Evolutionary conservation across 2,113 vertebrate genomes (phyloP), one percentile per base, ranked within the genome.

Genomic region (Falcunculus frontatus): DNA sequence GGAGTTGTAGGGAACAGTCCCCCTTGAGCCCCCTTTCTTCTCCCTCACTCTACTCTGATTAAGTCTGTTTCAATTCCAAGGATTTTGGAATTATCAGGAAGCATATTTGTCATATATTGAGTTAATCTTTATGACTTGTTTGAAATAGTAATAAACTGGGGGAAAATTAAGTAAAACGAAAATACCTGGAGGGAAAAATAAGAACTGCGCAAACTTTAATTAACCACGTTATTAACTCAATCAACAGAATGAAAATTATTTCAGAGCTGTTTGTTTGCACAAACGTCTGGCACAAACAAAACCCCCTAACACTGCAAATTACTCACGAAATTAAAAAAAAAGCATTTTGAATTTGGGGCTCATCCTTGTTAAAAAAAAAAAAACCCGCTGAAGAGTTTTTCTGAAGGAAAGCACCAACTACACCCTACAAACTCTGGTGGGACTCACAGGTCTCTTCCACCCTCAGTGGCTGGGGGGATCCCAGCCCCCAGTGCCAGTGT

Each of bases 231-330:
- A 44, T 22, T 42, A 84, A 64, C 10, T 52, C 14, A 9, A 64
- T 17, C 23, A 39, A 41, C 9, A 55, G 35, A 67, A 50, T 4
- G 15, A 23, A 57, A 89, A 42, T 7, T 1, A 46, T 46, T 52
- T 39, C 33, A 50, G 4, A 63, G 39, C 12, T 46, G 8, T 22
- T n/a, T 65, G 25, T 37, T 44, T 33, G 42, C 35, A 67, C 76
- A 50, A 81, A 60, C 22, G 35, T 18, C 19, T 53, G 47, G 39
- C 39, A 57, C 52, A 46, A 82, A 59, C 29, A 37, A 69, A 79
- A 49, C 4, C 33, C 13, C 0, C 0, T 10, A 21, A 30, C 44
- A 7, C 0, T 5, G 50, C 39, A 37, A 64, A n/a, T 9, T 5
- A 25, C 4, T 29, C 9, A 8, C 0, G 2, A 35, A 89, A 78